A percentile compares a stretch with the other conserved stretches of the same genome.
Conservation (phyloP, 2,888 invertebrate species). For the Azorinus chamasolen region DNA sequence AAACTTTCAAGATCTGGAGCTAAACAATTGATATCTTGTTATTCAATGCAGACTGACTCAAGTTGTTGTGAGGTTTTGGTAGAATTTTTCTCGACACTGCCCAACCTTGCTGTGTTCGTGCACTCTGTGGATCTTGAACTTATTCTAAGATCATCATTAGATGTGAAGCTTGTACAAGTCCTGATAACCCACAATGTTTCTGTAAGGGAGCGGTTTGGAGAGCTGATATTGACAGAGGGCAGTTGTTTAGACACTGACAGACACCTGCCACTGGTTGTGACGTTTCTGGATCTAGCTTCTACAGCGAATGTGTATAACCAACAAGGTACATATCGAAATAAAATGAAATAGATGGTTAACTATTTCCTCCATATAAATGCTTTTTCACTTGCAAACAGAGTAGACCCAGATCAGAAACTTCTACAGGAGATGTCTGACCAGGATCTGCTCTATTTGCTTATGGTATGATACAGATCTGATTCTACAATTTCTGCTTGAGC, state of each 20-base stretch:
- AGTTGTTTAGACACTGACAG: not conserved
- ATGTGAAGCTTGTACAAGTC: slow-evolving; percentile 25
- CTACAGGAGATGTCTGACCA: no score
- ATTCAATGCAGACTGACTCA: not conserved
- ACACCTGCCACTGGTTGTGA: slow-evolving; percentile 1
- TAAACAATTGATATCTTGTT: slow-evolving; percentile 28
- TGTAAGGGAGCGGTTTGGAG: slow-evolving; percentile 15
- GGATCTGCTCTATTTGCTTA: no score
- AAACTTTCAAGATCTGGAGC: slow-evolving; percentile 21
- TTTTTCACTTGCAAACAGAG: no score
- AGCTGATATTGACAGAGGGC: slow-evolving; percentile 2
- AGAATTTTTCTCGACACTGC: slow-evolving; percentile 41
- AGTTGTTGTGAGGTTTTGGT: slow-evolving; percentile 13
- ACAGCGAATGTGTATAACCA: no score
- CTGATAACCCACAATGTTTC: slow-evolving; percentile 42
- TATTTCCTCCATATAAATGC: no score
- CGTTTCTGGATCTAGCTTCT: not conserved
- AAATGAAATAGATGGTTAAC: no score
- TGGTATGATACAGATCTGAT: no score
- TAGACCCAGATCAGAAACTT: no score
- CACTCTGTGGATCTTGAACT: slow-evolving; percentile 10
- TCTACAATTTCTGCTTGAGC: no score
- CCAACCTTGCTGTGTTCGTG: slow-evolving; percentile 43
- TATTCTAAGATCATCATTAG: slow-evolving; percentile 22
- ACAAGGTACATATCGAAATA: no score